phyloP scores from a whole-genome alignment of 2,888 invertebrate genomes.

The Scelioninae gen. 1 region DNA sequence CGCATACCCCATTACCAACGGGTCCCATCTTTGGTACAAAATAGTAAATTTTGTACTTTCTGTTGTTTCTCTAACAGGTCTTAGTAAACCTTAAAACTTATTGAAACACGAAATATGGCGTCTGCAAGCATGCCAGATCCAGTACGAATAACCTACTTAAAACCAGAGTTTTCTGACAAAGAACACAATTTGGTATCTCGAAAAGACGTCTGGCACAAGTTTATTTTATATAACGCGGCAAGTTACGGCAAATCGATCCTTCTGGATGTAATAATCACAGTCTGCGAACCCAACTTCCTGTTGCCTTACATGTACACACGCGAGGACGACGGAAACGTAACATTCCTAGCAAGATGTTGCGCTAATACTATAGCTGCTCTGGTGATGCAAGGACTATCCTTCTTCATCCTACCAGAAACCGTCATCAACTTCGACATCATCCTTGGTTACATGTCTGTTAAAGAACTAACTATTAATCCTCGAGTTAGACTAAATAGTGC shows the following conservation, averaged over 20 bases:
- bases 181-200: slow-evolving; percentile 77
- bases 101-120: slow-evolving; percentile 12
- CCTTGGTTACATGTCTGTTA: slow-evolving; percentile 76
- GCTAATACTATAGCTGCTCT: slow-evolving; percentile 76
- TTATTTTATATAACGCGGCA: slow-evolving; percentile 78
- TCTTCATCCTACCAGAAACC: slow-evolving; percentile 70
- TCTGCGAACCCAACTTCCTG: slow-evolving; percentile 77
- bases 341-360: slow-evolving; percentile 78
- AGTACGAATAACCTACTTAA: slow-evolving; percentile 75
- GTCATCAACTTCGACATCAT: slow-evolving; percentile 77
- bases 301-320: slow-evolving; percentile 78
- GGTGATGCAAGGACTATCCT: slow-evolving; percentile 73
- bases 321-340: slow-evolving; percentile 75
- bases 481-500: slow-evolving; percentile 75
- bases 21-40: not conserved
- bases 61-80: slow-evolving; percentile 12
- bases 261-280: slow-evolving; percentile 74
- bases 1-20: no score
- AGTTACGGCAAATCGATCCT: slow-evolving; percentile 72
- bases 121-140: slow-evolving; percentile 74
- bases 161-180: slow-evolving; percentile 75
- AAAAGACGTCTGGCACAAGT: slow-evolving; percentile 82
- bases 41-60: slow-evolving; percentile 12
- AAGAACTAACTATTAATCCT: slow-evolving; percentile 76
- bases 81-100: not conserved